These are phyloP conservation scores for Scortum barcoo DNA, from an alignment of 2,113 vertebrate genomes.

Conservation along the genomic window DNA sequence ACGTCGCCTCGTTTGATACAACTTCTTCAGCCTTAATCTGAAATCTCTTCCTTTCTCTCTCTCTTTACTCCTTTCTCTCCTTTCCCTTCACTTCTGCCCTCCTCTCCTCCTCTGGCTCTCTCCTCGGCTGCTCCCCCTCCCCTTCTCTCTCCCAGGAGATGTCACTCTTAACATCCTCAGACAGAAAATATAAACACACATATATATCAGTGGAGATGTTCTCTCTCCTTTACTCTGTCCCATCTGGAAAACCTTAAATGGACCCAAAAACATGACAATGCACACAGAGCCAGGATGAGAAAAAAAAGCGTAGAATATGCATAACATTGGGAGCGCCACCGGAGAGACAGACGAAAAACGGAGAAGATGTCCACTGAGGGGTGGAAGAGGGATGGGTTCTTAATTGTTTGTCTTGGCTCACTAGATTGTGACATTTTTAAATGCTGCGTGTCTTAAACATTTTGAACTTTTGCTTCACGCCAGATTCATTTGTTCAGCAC, in stretches of 20 bases:
- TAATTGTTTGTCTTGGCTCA: conserved; percentile 69
- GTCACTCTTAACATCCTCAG: conserved; percentile 69
- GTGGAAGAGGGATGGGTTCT: conserved; percentile 48
- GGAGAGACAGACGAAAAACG: conserved; percentile 34
- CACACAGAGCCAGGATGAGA: conserved; percentile 21
- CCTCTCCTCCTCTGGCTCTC: conserved; percentile 8
- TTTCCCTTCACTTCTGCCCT: background rate
- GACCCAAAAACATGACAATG: conserved; percentile 56
- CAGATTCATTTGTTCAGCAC: conserved; percentile 50
- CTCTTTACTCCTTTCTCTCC: background rate
- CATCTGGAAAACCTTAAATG: conserved; percentile 78
- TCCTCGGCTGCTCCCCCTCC: background rate
- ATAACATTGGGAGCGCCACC: conserved; percentile 40
- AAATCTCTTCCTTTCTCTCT: conserved; percentile 11
- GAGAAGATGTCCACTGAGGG: conserved; percentile 37
- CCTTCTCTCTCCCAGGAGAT: conserved; percentile 29
- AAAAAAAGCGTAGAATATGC: conserved; percentile 34
- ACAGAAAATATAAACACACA: conserved; percentile 67
- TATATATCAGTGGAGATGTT: conserved; percentile 53
- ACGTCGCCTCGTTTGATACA: conserved; percentile 5
- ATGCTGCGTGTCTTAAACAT: conserved; percentile 41
- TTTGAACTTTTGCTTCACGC: conserved; percentile 35
- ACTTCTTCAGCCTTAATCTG: conserved; percentile 22
- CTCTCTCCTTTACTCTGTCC: conserved; percentile 37
- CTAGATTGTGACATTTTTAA: conserved; percentile 63